Evolutionary conservation across 2,113 vertebrate species (phyloP).

Genomic region (Thryonomys swinderianus): DNA sequence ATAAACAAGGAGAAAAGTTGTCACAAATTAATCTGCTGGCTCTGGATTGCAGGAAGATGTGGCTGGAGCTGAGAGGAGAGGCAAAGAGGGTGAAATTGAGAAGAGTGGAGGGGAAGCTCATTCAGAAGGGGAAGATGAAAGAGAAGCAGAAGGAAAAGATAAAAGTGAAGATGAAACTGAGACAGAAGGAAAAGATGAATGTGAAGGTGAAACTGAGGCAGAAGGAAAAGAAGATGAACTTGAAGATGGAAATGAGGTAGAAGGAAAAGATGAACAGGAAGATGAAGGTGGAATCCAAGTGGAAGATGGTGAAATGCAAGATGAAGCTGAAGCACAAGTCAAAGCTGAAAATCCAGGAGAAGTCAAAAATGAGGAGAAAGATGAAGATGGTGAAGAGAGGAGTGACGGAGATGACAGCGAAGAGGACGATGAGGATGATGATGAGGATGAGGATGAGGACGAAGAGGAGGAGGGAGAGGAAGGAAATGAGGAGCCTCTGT

Average conservation of each 20-base stretch:
- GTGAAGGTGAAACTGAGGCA: not conserved
- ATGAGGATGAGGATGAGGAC: slow-evolving; percentile 71
- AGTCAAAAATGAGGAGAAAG: slow-evolving; percentile 47
- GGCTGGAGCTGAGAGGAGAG: not conserved
- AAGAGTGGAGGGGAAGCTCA: not conserved
- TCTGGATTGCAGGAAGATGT: slow-evolving; percentile 31
- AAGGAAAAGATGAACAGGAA: not conserved
- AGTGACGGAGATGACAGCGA: slow-evolving; percentile 75
- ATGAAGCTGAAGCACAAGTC: not conserved
- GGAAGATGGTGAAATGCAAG: not conserved
- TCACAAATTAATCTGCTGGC: too few relatives aligned
- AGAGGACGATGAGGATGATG: slow-evolving; percentile 80
- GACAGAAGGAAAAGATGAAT: not conserved
- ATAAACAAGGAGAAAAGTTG: too few relatives aligned
- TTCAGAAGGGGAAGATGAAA: not conserved
- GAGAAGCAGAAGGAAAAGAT: not conserved
- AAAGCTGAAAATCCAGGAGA: not conserved
- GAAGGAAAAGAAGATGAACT: not conserved
- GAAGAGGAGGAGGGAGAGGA: slow-evolving; percentile 80
- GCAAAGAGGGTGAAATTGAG: not conserved
- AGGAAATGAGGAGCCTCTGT: slow-evolving; percentile 91
- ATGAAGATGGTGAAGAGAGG: slow-evolving; percentile 62
- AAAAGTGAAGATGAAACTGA: not conserved
- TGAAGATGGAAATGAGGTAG: not conserved
- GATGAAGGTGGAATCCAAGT: not conserved